Percentiles rank a stretch among this genome's conserved stretches.
phyloP scores from a whole-genome alignment of 2,797 vertebrate genomes.

The Astyanax mexicanus region DNA sequence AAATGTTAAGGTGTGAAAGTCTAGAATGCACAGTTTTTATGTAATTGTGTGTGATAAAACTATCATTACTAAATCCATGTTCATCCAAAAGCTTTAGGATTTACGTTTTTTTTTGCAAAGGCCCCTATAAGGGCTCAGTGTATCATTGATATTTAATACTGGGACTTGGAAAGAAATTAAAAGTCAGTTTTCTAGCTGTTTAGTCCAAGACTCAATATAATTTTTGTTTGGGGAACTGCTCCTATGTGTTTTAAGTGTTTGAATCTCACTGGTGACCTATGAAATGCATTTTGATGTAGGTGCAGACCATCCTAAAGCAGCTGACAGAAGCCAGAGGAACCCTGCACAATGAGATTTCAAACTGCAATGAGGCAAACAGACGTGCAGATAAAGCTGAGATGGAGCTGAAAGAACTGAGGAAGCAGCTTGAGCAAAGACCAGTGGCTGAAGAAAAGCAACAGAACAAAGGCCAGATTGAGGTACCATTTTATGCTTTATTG shows the following conservation, averaged over 20 bases:
- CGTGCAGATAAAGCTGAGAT: conserved; percentile 23
- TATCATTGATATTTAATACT: not conserved
- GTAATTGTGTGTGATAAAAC: too few relatives aligned
- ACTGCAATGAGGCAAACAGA: conserved; percentile 9
- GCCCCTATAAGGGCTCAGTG: too few relatives aligned
- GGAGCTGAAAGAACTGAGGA: conserved; percentile 49
- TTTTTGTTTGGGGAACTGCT: too few relatives aligned
- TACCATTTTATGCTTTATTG: conserved; percentile 29
- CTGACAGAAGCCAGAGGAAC: conserved; percentile 60
- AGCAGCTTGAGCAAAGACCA: conserved; percentile 47
- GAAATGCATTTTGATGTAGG: conserved; percentile 31
- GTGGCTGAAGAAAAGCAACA: fast-evolving
- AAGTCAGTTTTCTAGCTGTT: too few relatives aligned
- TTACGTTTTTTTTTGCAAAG: not conserved
- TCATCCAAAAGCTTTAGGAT: too few relatives aligned
- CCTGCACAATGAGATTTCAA: conserved; percentile 61
- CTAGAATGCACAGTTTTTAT: too few relatives aligned
- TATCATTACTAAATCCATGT: too few relatives aligned
- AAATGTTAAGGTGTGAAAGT: conserved; percentile 58
- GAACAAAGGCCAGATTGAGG: conserved; percentile 62
- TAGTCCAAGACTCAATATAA: too few relatives aligned
- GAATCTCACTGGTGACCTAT: not conserved
- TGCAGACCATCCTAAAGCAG: conserved; percentile 56
- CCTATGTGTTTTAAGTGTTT: too few relatives aligned
- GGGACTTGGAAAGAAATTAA: not conserved